These are phyloP conservation scores for Callinectes sapidus DNA, from an alignment of 2,888 invertebrate species.

Conservation along the genomic window DNA sequence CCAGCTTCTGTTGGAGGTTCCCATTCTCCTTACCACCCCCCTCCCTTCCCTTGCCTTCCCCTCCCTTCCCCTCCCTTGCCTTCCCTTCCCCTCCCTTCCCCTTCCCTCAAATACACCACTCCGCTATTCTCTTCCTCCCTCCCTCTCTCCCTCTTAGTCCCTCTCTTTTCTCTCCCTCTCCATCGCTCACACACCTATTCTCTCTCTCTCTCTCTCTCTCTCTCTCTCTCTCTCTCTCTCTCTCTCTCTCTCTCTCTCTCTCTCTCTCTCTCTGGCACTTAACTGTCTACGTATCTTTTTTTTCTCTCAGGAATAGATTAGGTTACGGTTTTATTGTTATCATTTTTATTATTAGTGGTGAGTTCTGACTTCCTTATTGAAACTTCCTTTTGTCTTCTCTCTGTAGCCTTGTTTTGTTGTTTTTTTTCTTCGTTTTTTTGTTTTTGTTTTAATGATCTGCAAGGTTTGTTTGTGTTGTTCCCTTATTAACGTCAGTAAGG, in stretches of 20 bases:
- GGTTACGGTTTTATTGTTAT: neutral
- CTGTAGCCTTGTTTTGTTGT: neutral
- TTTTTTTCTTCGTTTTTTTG: neutral
- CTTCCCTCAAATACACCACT: neutral
- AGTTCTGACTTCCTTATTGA: neutral
- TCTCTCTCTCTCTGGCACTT: neutral
- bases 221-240: neutral
- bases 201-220: neutral
- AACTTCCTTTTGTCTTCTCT: neutral
- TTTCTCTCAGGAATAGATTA: neutral
- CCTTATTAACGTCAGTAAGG: neutral
- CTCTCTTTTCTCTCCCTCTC: neutral
- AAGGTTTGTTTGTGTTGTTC: neutral
- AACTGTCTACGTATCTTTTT: neutral
- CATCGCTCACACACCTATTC: neutral
- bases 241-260: too few species aligned
- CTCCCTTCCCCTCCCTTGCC: neutral
- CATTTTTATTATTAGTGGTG: neutral
- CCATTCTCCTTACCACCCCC: neutral
- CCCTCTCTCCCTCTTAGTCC: neutral
- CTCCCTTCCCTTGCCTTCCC: neutral
- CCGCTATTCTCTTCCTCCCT: neutral
- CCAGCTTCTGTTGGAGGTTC: constrained; percentile 17
- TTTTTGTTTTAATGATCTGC: neutral
- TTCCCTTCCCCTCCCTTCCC: neutral